phyloP scores from a whole-genome alignment of 2,113 vertebrate species.

The Poicephalus meyeri region DNA sequence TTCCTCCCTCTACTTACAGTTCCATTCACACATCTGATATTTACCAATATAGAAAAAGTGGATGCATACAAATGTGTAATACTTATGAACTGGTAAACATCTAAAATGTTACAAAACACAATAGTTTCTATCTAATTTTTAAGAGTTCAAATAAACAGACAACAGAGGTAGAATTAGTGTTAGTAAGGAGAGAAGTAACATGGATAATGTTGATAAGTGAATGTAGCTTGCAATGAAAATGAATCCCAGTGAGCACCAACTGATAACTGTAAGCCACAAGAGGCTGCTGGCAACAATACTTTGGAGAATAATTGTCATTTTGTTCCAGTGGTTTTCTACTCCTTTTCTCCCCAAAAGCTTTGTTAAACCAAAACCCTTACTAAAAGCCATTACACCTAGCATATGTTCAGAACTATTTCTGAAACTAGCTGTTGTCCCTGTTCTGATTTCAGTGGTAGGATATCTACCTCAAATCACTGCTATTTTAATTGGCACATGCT shows the following conservation, averaged over 20 bases:
- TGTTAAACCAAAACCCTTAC: neutral
- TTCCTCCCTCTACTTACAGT: neutral
- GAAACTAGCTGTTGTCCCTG: neutral
- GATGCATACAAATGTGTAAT: neutral
- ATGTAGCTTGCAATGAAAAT: neutral
- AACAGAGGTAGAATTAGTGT: neutral
- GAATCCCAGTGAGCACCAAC: neutral
- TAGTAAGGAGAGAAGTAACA: neutral
- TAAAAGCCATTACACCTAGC: neutral
- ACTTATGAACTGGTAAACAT: neutral
- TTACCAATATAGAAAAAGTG: neutral
- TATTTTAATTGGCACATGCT: neutral
- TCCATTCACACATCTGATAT: neutral
- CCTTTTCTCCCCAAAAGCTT: neutral
- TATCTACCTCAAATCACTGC: neutral
- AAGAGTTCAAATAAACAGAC: neutral
- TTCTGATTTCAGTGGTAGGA: neutral
- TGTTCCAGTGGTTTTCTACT: neutral
- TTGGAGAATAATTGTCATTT: neutral
- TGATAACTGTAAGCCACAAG: neutral
- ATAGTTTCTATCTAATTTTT: neutral
- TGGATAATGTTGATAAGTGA: neutral
- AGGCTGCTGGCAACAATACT: neutral
- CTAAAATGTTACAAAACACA: neutral
- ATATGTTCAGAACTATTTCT: neutral